Evolutionary conservation across 2,113 vertebrate genomes (phyloP).

Genomic region (Cyprinodon variegatus): DNA sequence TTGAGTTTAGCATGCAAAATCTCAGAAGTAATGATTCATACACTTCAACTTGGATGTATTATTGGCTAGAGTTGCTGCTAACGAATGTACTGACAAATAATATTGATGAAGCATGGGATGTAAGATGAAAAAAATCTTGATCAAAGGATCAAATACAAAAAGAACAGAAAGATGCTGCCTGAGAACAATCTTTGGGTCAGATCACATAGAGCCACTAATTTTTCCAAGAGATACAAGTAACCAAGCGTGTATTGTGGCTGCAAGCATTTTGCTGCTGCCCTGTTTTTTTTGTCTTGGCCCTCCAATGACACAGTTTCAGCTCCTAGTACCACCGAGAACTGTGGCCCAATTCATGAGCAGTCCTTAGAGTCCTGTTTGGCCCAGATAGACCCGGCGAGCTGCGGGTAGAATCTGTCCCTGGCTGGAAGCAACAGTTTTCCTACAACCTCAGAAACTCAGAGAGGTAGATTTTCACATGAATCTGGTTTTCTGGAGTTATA

Average conservation of each 20-base stretch:
- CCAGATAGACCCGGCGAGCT: constrained; percentile 47
- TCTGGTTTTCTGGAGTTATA: background rate
- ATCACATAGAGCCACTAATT: constrained; percentile 7
- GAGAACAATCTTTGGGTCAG: background rate
- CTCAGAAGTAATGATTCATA: background rate
- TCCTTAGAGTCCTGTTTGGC: constrained; percentile 55
- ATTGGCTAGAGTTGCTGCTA: background rate
- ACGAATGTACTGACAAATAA: background rate
- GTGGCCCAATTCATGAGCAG: constrained; percentile 63
- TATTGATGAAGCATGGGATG: background rate
- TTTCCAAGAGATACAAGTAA: background rate
- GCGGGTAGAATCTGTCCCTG: constrained; percentile 25
- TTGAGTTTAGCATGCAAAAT: background rate
- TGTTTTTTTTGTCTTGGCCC: constrained; percentile 21
- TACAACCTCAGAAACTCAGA: constrained; percentile 14
- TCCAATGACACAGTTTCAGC: constrained; percentile 67
- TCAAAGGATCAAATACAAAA: background rate
- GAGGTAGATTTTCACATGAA: background rate
- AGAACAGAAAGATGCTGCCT: background rate
- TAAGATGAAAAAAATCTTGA: background rate
- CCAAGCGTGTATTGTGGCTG: constrained; percentile 15
- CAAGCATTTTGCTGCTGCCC: constrained; percentile 12
- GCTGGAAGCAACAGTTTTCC: constrained; percentile 7
- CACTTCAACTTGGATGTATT: background rate
- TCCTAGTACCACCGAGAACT: constrained; percentile 52